Conservation (phyloP, 1,140 invertebrate genomes). For the Hyles euphorbiae region DNA sequence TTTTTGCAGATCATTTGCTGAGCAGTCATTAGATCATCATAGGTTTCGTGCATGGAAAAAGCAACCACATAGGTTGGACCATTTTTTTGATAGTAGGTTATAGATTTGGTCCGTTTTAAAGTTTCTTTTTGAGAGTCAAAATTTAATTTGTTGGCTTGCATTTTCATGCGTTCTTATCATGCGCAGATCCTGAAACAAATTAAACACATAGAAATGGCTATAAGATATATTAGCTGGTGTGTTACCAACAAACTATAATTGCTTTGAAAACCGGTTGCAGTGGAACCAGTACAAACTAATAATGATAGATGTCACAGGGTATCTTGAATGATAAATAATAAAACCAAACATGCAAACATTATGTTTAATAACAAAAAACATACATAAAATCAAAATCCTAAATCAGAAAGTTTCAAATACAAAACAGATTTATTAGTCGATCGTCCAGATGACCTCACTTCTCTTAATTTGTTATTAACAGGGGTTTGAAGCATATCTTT, state of each 20-base stretch:
- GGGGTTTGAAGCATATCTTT: conserved; percentile 26
- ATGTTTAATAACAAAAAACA: conserved; percentile 9
- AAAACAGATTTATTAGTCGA: conserved; percentile 13
- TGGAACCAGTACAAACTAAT: no score
- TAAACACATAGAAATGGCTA: no score
- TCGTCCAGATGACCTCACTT: background rate
- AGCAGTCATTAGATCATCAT: conserved; percentile 16
- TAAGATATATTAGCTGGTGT: no score
- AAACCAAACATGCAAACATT: background rate
- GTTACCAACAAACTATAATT: no score
- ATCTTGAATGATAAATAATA: background rate
- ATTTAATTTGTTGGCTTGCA: conserved; percentile 11
- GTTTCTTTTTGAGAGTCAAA: conserved; percentile 6
- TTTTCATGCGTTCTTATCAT: conserved; percentile 2
- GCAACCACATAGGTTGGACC: conserved; percentile 20
- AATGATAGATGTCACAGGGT: no score
- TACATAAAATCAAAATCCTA: conserved; percentile 39
- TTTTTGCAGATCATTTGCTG: conserved; percentile 18
- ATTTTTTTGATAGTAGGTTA: conserved; percentile 14
- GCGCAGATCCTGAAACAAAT: background rate
- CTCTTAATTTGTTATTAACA: background rate
- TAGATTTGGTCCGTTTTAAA: conserved; percentile 16
- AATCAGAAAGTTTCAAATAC: conserved; percentile 37
- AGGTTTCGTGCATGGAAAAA: conserved; percentile 23
- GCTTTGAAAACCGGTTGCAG: no score